phyloP scores from a whole-genome alignment of 64 coral and sea anemone species.

The Pachyseris speciosa region DNA sequence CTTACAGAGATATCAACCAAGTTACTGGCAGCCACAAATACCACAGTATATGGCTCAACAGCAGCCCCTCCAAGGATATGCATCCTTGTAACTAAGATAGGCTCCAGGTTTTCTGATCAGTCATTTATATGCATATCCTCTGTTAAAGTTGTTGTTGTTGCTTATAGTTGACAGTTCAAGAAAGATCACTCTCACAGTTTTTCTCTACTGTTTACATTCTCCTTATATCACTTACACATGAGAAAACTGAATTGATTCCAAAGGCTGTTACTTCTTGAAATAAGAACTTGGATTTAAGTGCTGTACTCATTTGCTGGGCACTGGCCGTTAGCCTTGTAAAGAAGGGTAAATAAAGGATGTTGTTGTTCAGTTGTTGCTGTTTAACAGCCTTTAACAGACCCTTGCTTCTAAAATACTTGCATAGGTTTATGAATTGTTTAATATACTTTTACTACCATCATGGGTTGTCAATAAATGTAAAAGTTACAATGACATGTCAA shows the following conservation, averaged over 20 bases:
- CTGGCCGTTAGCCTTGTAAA: neutral
- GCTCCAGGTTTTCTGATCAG: neutral
- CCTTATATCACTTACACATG: neutral
- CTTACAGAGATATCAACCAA: no score
- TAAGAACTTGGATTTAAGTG: no score
- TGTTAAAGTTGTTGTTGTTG: neutral
- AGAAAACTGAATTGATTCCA: no score
- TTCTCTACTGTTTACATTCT: no score
- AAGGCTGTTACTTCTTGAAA: no score
- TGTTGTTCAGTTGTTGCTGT: neutral
- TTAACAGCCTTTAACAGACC: neutral
- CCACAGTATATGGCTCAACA: neutral
- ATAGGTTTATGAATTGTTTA: neutral
- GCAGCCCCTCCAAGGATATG: neutral
- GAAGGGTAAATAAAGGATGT: neutral
- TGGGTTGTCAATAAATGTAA: neutral
- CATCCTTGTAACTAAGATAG: neutral
- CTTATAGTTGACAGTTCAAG: no score
- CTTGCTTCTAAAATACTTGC: neutral
- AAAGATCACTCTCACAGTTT: no score
- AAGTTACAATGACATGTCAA: neutral
- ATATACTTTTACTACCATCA: neutral
- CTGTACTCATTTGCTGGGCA: neutral
- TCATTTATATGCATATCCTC: neutral
- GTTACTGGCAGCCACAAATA: no score